phyloP scores from a whole-genome alignment of 2,113 vertebrate species.

The Nothoprocta pentlandii region DNA sequence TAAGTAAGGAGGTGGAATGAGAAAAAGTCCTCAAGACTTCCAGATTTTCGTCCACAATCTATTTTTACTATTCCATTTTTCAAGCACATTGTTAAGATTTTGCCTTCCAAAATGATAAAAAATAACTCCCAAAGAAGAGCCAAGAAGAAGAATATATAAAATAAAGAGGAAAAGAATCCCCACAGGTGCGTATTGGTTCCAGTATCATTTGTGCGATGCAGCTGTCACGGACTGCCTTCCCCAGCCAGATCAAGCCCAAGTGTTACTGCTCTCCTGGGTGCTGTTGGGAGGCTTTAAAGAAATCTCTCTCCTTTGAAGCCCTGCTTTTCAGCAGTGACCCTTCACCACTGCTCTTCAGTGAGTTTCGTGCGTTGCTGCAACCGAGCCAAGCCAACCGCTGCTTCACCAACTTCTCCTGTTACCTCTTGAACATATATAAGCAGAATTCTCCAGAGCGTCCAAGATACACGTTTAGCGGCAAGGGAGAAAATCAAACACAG shows the following conservation, averaged over 20 bases:
- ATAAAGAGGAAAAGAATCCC: background rate
- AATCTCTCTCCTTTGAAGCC: background rate
- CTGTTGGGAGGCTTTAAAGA: background rate
- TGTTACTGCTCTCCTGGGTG: background rate
- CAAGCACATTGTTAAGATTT: background rate
- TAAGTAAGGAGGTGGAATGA: slow-evolving; percentile 7
- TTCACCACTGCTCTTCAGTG: background rate
- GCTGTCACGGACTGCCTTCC: background rate
- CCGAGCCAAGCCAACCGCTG: background rate
- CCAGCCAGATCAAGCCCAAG: background rate
- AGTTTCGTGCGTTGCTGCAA: background rate
- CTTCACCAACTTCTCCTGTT: background rate
- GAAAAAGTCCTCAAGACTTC: background rate
- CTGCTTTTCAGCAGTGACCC: background rate
- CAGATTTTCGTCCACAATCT: background rate
- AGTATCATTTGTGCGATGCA: background rate
- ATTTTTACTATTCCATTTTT: background rate
- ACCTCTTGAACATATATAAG: background rate
- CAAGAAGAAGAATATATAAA: background rate
- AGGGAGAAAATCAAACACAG: background rate
- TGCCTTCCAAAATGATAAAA: background rate
- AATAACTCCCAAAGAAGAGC: background rate
- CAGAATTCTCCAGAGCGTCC: background rate
- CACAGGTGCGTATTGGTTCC: background rate
- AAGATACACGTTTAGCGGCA: background rate